Evolutionary conservation across 2,113 vertebrate genomes (phyloP).

Genomic region (Uria aalge): DNA sequence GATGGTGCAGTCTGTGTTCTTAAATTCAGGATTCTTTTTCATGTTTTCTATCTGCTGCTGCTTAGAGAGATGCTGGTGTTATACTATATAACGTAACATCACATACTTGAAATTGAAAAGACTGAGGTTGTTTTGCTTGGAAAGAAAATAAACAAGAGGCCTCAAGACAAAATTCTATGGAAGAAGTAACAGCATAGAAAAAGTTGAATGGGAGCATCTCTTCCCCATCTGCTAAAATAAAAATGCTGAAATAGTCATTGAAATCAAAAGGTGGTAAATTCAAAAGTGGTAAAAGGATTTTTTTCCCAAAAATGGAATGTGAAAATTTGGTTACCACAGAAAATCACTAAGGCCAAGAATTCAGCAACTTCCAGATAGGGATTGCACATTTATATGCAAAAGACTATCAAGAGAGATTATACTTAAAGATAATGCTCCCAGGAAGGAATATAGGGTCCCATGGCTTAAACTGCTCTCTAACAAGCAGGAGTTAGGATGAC

Average conservation of each 20-base stretch:
- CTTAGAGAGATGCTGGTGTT: not conserved
- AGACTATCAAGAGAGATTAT: not conserved
- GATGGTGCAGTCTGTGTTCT: constrained; percentile 4
- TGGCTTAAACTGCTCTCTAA: not conserved
- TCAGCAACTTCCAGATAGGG: not conserved
- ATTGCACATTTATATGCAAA: not conserved
- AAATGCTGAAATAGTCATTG: not conserved
- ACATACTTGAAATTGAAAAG: not conserved
- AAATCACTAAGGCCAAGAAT: not conserved
- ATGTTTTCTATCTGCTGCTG: not conserved
- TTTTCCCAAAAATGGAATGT: not conserved
- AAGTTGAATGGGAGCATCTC: not conserved
- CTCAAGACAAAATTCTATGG: not conserved
- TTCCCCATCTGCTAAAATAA: not conserved
- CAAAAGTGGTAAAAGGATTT: not conserved
- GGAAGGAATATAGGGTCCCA: not conserved
- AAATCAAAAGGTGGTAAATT: not conserved
- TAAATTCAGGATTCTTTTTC: not conserved
- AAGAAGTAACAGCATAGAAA: not conserved
- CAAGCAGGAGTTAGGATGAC: not conserved
- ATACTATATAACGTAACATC: not conserved
- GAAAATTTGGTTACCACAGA: not conserved
- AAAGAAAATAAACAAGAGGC: not conserved
- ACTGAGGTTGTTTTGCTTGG: not conserved
- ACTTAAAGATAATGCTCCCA: not conserved